Percentiles rank a stretch among this genome's conserved stretches.
Evolutionary conservation across 2,113 vertebrate species (phyloP).

Genomic region (Aspidoscelis tigris): DNA sequence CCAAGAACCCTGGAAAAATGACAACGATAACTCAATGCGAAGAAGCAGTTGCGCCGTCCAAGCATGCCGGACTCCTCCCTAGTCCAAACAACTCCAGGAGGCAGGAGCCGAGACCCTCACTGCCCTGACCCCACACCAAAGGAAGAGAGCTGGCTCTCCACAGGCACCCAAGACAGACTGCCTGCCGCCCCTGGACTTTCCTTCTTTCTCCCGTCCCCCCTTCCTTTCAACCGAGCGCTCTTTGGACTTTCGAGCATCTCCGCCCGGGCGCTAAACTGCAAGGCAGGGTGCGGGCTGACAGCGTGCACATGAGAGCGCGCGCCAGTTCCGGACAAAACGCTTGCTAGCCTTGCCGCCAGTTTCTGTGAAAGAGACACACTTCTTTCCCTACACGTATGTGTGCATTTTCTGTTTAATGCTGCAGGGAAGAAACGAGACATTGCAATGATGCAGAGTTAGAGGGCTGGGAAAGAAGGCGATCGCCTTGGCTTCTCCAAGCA

Average conservation of each 20-base stretch:
- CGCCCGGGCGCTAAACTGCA: background rate
- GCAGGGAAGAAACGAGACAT: background rate
- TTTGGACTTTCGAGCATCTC: background rate
- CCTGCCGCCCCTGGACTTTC: too few relatives aligned
- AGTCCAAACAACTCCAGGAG: too few relatives aligned
- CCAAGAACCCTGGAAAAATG: background rate
- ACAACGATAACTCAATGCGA: too few relatives aligned
- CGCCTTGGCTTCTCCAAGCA: background rate
- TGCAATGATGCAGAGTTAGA: background rate
- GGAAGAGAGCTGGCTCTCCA: background rate
- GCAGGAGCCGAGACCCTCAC: too few relatives aligned
- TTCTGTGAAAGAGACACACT: too few relatives aligned
- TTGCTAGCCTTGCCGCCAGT: too few relatives aligned
- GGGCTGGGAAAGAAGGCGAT: background rate
- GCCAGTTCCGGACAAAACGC: constrained; percentile 2
- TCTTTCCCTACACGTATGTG: too few relatives aligned
- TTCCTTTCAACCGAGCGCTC: too few relatives aligned
- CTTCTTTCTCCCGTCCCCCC: too few relatives aligned
- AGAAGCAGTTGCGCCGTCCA: too few relatives aligned
- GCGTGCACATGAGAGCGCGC: background rate
- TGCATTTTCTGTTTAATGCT: too few relatives aligned
- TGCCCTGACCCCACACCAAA: background rate
- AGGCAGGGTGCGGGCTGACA: background rate
- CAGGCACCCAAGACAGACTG: background rate
- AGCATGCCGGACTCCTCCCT: too few relatives aligned